Evolutionary conservation across 2,888 invertebrate genomes (phyloP).

Genomic region (Xylophagus ater): DNA sequence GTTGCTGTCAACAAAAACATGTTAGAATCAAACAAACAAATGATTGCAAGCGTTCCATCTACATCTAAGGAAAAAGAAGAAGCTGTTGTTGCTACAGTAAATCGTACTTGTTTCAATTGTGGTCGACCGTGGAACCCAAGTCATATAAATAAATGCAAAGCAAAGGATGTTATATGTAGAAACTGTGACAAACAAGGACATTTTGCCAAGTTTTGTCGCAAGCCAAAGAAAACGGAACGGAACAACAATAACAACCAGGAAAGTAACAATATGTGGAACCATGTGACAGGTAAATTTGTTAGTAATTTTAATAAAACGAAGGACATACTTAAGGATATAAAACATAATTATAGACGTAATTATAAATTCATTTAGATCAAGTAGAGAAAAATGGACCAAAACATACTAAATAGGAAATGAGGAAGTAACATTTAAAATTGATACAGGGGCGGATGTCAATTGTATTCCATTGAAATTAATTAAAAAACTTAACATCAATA

Average conservation of each 20-base stretch:
- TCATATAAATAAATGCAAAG: slow-evolving; percentile 14
- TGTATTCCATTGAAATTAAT: slow-evolving; percentile 14
- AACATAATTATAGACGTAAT: too few relatives aligned
- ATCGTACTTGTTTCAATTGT: slow-evolving; percentile 13
- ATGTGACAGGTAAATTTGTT: too few relatives aligned
- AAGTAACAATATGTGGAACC: too few relatives aligned
- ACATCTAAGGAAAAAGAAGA: too few relatives aligned
- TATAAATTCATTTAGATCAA: too few relatives aligned
- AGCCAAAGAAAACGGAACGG: too few relatives aligned
- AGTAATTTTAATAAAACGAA: too few relatives aligned
- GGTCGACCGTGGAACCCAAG: slow-evolving; percentile 11
- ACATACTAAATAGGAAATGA: slow-evolving; percentile 12
- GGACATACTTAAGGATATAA: too few relatives aligned
- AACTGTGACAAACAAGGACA: slow-evolving; percentile 8
- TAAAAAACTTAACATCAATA: slow-evolving; percentile 12
- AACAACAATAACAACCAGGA: too few relatives aligned
- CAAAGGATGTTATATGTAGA: slow-evolving; percentile 14
- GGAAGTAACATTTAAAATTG: slow-evolving; percentile 15
- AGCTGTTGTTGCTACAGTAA: slow-evolving; percentile 5
- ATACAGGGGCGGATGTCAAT: slow-evolving; percentile 18
- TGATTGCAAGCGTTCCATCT: too few relatives aligned
- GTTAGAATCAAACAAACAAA: slow-evolving; percentile 4
- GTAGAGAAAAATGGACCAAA: slow-evolving; percentile 11
- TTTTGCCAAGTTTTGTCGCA: too few relatives aligned
- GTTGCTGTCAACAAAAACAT: slow-evolving; percentile 15